Percentiles rank a stretch among this genome's conserved stretches.
These are phyloP conservation scores for Amphimallon solstitiale DNA, from an alignment of 2,888 invertebrate genomes.

Conservation along the genomic window DNA sequence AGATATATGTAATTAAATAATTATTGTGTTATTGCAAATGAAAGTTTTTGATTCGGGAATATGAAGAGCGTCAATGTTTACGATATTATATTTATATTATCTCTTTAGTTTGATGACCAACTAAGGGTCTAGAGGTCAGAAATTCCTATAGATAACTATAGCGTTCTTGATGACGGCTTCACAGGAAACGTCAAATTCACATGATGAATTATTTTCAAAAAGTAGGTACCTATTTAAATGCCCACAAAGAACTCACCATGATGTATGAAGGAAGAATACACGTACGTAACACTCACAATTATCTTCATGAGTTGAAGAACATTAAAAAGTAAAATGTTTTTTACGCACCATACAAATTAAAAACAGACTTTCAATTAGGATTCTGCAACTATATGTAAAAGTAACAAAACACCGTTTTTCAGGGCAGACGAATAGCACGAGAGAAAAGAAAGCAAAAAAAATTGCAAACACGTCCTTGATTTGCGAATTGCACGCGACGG, in stretches of 20 bases:
- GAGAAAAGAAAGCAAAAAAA: constrained; percentile 19
- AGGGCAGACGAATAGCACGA: neutral
- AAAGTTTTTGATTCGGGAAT: neutral
- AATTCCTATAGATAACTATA: constrained; percentile 16
- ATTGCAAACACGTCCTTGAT: constrained; percentile 36
- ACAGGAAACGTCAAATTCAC: neutral
- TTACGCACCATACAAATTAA: neutral
- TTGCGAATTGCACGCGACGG: constrained; percentile 43
- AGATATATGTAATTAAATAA: no score
- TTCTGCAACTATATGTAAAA: no score
- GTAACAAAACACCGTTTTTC: no score
- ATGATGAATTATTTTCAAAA: no score
- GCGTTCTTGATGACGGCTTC: neutral
- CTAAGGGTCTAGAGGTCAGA: constrained; percentile 22
- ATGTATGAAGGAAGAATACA: constrained; percentile 2
- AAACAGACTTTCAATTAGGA: neutral
- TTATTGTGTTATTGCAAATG: neutral
- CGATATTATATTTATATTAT: neutral
- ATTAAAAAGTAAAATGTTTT: neutral
- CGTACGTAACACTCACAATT: constrained; percentile 23
- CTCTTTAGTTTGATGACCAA: constrained; percentile 19
- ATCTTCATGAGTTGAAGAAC: neutral
- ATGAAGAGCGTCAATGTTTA: neutral
- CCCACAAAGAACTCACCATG: constrained; percentile 10
- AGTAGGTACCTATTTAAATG: no score